Base-by-base conservation (phyloP, 2,113 vertebrate genomes). In the Cryptotis parvus region DNA sequence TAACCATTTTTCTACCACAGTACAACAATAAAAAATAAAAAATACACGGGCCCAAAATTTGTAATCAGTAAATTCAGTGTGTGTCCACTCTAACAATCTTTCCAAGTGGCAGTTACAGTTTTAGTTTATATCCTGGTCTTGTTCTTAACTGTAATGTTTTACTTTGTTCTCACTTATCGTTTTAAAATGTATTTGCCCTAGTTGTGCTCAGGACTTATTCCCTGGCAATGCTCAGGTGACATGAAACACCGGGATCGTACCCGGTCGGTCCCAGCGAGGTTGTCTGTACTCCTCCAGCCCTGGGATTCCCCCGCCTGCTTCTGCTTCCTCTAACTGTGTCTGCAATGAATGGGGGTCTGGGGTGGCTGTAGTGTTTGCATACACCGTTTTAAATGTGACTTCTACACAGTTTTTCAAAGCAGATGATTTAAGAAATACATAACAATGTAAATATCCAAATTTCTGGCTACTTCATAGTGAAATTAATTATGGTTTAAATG, bases 401-500 rank as follows among this genome's bases (percentile, higher is more conserved):
- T 83, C 76, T 49, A 66, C 49, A 63, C 35, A 76, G 29, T 26
- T 87, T 83, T 83, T 89, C 11, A 70, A 94, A 84, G 73, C 6
- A 81, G 58, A 65, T 69, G 14, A 20, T 61, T 31, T 61, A 61
- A 75, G 24, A 91, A 61, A 52, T 69, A 72, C 52, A 41, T 37
- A 91, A 61, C 1, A 92, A 89, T 1, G 24, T 7, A 91, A 85
- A 85, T 82, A 85, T 49, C 4, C 63, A 75, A 43, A 39, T 55
- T 86, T 70, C 69, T 79, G 29, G 27, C 16, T 52, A 65, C 31
- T 74, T 95, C 12, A 66, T 37, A n/a, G 84, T 90, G 55, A 84
- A 88, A 95, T 35, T 68, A 70, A 77, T 78, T 68, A 68, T 49
- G 39, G 20, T 52, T 68, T 69, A 52, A 90, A n/a, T 45, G 74